A percentile compares a stretch with the other conserved stretches of the same genome.
phyloP scores from a whole-genome alignment of 92 coral and sea anemone species.

The Nematostella vectensis region DNA sequence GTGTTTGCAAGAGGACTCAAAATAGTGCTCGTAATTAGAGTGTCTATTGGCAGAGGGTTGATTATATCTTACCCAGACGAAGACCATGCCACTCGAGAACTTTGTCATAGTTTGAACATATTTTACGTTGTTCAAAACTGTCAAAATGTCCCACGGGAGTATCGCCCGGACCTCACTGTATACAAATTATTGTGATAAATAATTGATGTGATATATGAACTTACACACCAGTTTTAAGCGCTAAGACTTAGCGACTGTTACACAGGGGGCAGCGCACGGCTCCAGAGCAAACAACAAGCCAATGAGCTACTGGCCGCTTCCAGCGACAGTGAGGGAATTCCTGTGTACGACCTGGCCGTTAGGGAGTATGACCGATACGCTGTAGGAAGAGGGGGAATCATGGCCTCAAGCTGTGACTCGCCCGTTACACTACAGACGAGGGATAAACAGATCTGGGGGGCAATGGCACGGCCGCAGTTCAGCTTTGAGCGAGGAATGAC shows the following conservation, averaged over 20 bases:
- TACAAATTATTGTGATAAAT: no score
- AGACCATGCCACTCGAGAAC: no score
- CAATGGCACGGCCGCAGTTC: slow-evolving; percentile 38
- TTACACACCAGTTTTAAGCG: no score
- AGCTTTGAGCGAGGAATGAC: neutral
- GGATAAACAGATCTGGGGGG: slow-evolving; percentile 78
- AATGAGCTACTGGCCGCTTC: slow-evolving; percentile 32
- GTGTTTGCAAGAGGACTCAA: neutral
- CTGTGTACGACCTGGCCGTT: slow-evolving; percentile 73
- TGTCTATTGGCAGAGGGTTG: no score
- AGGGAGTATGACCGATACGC: slow-evolving; percentile 82
- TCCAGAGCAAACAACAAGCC: slow-evolving; percentile 37
- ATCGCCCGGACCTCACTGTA: no score
- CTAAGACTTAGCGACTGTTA: no score
- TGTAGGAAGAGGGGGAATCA: slow-evolving; percentile 70
- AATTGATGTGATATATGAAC: no score
- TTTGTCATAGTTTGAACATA: no score
- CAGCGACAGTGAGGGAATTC: slow-evolving; percentile 23
- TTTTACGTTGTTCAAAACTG: no score
- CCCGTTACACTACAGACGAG: slow-evolving; percentile 30
- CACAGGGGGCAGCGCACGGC: slow-evolving; percentile 30
- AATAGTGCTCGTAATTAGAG: no score
- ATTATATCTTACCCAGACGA: no score
- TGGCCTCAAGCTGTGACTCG: slow-evolving; percentile 65
- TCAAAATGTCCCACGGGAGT: no score